Conservation (phyloP, 37 sponge, comb jelly and placozoan species). For the Halisarca cf. caerulea region DNA sequence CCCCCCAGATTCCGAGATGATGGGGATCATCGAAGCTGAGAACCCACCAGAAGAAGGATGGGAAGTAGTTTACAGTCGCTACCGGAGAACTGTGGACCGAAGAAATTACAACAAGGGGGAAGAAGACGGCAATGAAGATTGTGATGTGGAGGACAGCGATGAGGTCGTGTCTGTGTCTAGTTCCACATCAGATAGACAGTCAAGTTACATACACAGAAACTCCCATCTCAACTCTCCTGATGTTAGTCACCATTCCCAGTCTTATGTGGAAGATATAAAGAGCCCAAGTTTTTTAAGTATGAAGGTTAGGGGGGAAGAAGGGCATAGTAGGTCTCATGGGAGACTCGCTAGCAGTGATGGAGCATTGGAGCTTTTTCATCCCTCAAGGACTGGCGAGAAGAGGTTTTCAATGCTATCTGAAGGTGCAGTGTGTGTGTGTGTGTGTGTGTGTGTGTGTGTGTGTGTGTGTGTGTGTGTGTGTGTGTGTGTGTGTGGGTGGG, state of each 20-base stretch:
- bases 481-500: slow-evolving; percentile 17
- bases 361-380: not conserved
- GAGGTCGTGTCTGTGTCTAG: not conserved
- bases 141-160: not conserved
- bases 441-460: slow-evolving; percentile 26
- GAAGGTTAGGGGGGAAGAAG: not conserved
- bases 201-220: not conserved
- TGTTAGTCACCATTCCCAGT: not conserved
- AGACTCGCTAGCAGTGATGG: slow-evolving; percentile 7
- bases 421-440: not conserved
- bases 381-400: not conserved
- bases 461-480: not conserved
- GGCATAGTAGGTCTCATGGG: not conserved
- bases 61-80: slow-evolving; percentile 20
- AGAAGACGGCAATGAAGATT: not conserved
- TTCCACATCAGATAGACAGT: not conserved
- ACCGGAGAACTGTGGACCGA: not conserved
- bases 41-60: slow-evolving; percentile 28
- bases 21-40: not conserved
- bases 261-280: too few relatives aligned
- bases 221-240: not conserved
- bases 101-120: not conserved
- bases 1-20: not conserved
- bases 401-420: too few relatives aligned
- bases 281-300: too few relatives aligned